Conservation (phyloP, 2,113 vertebrate genomes). For the Micronycteris hirsuta region DNA sequence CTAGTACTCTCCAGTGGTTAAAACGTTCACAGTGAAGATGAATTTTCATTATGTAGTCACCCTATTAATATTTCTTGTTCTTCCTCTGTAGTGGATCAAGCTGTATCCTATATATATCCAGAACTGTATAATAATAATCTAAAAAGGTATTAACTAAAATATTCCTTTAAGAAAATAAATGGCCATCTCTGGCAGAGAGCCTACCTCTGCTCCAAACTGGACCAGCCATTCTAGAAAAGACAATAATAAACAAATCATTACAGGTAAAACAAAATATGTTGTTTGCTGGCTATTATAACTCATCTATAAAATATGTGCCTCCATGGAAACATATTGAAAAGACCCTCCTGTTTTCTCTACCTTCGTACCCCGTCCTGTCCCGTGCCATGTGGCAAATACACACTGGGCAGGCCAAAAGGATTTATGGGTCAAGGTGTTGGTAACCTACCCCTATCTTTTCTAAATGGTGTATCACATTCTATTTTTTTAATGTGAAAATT, state of each 20-base stretch:
- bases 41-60: background rate
- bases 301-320: background rate
- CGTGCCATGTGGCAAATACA: background rate
- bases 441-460: background rate
- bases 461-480: background rate
- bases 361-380: background rate
- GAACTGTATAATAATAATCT: background rate
- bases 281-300: background rate
- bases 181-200: too few relatives aligned
- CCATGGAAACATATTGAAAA: background rate
- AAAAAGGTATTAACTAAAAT: background rate
- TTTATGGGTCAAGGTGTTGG: background rate
- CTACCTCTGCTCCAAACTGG: background rate
- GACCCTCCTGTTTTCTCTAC: rapidly evolving
- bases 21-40: background rate
- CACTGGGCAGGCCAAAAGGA: background rate
- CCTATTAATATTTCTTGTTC: background rate
- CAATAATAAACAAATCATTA: background rate
- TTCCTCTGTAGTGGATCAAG: background rate
- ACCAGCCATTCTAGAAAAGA: background rate
- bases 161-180: background rate
- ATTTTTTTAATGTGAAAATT: background rate
- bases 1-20: background rate
- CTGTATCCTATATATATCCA: background rate
- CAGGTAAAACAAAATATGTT: background rate